Evolutionary conservation across 2,113 vertebrate species (phyloP).

Genomic region (Rhinoderma darwinii): DNA sequence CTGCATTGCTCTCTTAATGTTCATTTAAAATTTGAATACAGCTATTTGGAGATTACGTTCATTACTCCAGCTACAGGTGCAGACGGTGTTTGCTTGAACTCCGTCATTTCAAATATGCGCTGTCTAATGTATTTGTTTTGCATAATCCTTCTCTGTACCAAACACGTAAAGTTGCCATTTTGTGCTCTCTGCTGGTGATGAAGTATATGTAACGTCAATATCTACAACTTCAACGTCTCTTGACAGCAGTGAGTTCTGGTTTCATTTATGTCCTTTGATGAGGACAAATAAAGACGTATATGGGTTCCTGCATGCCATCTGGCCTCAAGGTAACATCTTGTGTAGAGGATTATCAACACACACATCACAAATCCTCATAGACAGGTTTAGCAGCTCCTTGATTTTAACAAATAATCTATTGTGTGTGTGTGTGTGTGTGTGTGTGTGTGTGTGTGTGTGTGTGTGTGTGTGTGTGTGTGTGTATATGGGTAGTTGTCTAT

Average conservation of each 20-base stretch:
- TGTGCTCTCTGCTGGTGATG: constrained; percentile 77
- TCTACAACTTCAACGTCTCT: background rate
- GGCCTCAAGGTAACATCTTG: background rate
- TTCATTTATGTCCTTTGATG: background rate
- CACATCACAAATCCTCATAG: background rate
- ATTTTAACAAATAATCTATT: background rate
- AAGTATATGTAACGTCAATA: constrained; percentile 62
- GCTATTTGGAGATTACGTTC: constrained; percentile 61
- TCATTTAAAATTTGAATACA: constrained; percentile 58
- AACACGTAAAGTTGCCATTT: constrained; percentile 55
- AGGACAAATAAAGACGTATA: background rate
- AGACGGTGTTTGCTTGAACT: constrained; percentile 61
- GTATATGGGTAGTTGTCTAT: too few relatives aligned
- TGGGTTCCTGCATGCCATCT: background rate
- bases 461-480: too few relatives aligned
- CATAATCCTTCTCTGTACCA: constrained; percentile 62
- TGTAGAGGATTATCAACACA: background rate
- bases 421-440: too few relatives aligned
- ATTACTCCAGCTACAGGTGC: constrained; percentile 63
- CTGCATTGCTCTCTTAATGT: constrained; percentile 59
- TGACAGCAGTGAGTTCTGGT: background rate
- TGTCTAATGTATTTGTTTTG: constrained; percentile 58
- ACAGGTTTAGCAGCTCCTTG: background rate
- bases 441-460: too few relatives aligned
- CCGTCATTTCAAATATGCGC: constrained; percentile 62